Base-by-base conservation (phyloP, 2,888 invertebrate species). In the Pheosia gnoma region DNA sequence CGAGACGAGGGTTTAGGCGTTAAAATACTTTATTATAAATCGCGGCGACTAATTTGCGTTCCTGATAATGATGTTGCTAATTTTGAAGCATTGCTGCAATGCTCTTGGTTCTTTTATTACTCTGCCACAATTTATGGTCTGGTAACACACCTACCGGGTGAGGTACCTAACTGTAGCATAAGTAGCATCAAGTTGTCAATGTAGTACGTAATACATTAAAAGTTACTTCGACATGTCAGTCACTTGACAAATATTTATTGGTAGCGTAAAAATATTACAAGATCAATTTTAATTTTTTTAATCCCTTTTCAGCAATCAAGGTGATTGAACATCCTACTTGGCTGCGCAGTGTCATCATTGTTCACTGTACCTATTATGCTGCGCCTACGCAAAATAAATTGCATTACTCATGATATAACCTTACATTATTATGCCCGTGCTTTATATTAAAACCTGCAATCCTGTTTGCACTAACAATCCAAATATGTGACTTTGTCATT, bases 11-110 rank as follows among this genome's bases (percentile, higher is more conserved):
- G 59, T 64, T 65, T 59, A 68, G 59, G 67, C 52, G 63, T 64
- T 68, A 65, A 72, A 64, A 65, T 70, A 63, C 36, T 60, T 67
- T 62, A 60, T 61, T 57, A 58, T 61, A 60, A 52, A 60, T 51
- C 39, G 55, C 57, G n/a, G 3, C 38, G 61, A 58, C 55, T 59
- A 65, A 66, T 63, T 68, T 61, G 51, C 57, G 58, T 37, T 61
- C 62, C 52, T 25, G 41, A 58, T 61, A 41, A 54, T 64, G 43
- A 47, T 62, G 58, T 63, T 58, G 59, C 13, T 11, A 54, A 54
- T 36, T 58, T 10, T 61, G 54, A 51, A 13, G 36, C 7, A 38
- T 39, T 55, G 11, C 55, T 13, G 39, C 4, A 5, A 55, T 9
- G 11, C 38, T 10, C 38, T 54, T 54, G 37, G 0, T 10, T 37